Evolutionary conservation across 2,113 vertebrate species (phyloP), one percentile per base, ranked within the genome.

Genomic region (Notarius lentiginosus): DNA sequence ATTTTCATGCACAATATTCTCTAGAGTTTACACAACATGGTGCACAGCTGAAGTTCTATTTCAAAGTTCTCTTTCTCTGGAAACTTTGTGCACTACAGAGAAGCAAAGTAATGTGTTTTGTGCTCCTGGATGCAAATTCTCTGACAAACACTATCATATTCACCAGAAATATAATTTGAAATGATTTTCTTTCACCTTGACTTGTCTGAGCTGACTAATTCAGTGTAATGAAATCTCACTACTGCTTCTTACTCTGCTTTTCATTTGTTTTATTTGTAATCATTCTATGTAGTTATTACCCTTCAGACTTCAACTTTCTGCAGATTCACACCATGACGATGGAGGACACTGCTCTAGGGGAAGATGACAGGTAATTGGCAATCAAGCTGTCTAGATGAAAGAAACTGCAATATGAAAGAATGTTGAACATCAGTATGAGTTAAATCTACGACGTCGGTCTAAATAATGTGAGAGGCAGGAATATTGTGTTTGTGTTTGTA

Each of bases 291-390:
- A 51, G 61, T 70, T 86, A 80, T 70, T 68, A 68, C n/a, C 61
- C 63, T 65, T 65, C 75, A 34, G 49, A 53, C 22, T 15, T 30
- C 76, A 75, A 85, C 18, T 55, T 68, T 20, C 76, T 68, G 49
- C 55, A 47, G 51, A 81, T 70, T 41, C 41, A 41, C 41, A 30
- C 20, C 11, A 3, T 76, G 76, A 63, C 30, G 51, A 53, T 66
- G 51, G 84, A 68, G 22, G 76, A 86, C 27, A 24, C 79, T n/a
- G 53, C 85, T 86, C 63, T 66, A 34, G 85, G 84, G 79, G 79
- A 51, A 73, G 79, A 86, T 82, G 85, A 82, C 18, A n/a, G 51
- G 79, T 86, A 82, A 86, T 86, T 86, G 85, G 66, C 53, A 86
- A 82, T 86, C 56, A 82, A 47, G n/a, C 85, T 86, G 85, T 86